These are phyloP conservation scores for Coleophora deauratella DNA, from an alignment of 2,888 invertebrate species.

Conservation along the genomic window DNA sequence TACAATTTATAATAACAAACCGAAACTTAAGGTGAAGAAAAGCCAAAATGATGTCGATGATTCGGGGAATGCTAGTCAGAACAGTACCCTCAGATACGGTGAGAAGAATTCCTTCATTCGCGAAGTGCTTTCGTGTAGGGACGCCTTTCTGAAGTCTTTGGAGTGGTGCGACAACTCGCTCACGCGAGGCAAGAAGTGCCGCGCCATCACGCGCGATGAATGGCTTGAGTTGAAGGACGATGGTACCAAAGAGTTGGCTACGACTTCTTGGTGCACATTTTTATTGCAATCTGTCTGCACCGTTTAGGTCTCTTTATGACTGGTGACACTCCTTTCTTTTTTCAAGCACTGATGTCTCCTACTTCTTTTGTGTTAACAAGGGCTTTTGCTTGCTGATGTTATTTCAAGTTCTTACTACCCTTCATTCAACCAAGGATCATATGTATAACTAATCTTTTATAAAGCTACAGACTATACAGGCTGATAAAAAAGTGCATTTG, in stretches of 20 bases:
- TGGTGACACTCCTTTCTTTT: neutral
- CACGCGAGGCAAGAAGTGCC: constrained; percentile 55
- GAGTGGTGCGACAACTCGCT: constrained; percentile 69
- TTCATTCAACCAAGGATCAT: too few species aligned
- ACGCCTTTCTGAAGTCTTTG: constrained; percentile 58
- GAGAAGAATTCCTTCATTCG: constrained; percentile 63
- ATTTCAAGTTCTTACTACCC: too few species aligned
- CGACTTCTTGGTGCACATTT: constrained; percentile 18
- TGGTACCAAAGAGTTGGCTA: constrained; percentile 36
- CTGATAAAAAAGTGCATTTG: too few species aligned
- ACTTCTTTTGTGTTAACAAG: too few species aligned
- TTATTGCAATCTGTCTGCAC: neutral
- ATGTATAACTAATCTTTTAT: too few species aligned
- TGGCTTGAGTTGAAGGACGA: constrained; percentile 55
- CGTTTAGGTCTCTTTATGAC: neutral
- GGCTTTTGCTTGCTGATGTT: too few species aligned
- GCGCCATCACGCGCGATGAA: constrained; percentile 51
- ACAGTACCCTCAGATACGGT: constrained; percentile 53
- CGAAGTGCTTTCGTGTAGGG: constrained; percentile 57
- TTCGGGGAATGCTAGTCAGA: constrained; percentile 31
- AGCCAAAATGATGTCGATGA: constrained; percentile 16
- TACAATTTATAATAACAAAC: constrained; percentile 23
- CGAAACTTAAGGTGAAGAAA: constrained; percentile 24
- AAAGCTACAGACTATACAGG: too few species aligned
- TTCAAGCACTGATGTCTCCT: too few species aligned